Base-by-base conservation (phyloP, 1,140 invertebrate species). In the Vollenhovia emeryi region DNA sequence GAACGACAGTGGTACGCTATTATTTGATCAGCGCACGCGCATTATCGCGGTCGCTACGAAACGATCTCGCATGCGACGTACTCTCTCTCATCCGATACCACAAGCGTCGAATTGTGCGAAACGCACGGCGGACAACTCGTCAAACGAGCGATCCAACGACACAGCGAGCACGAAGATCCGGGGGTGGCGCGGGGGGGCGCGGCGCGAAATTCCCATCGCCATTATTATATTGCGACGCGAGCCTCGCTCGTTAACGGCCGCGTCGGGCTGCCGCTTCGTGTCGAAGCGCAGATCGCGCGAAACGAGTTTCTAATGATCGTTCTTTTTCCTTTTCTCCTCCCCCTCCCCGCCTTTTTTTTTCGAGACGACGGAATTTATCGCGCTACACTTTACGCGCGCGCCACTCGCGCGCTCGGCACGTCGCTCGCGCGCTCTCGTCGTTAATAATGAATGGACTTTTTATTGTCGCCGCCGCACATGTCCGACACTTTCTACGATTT, bases 391-490 rank as follows among this genome's bases (percentile, higher is more conserved):
- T 57, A 45, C 83, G 33, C 66, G 66, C 48, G 48, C 69, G 66
- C 7, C n/a, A 24, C 30, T 50, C 60, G 57, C 71, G 62, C 69
- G 71, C 50, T n/a, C n/a, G 71, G 24, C 69, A 59, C 85, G 62
- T 75, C 82, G 66, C 85, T 66, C 60, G 60, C 60, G 71, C 80
- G 59, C 52, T 30, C 52, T 30, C 43, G 80, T 68, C 84, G 84
- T 86, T 87, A 82, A 86, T 87, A 86, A 87, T 74, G 74, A 87
- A 86, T 75, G 84, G 50, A 60, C 50, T 86, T 87, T 86, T 87
- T 86, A 80, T 86, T 82, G 84, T 73, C 66, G 76, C 9, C 68
- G n/a, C 68, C 75, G 59, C 68, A 75, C 21, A 71, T 85, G 66
- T 85, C 84, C 68, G 27, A 52, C 68, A 71, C 86, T 80, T 86